phyloP scores from a whole-genome alignment of 1,140 invertebrate genomes.

The Radopholus similis region DNA sequence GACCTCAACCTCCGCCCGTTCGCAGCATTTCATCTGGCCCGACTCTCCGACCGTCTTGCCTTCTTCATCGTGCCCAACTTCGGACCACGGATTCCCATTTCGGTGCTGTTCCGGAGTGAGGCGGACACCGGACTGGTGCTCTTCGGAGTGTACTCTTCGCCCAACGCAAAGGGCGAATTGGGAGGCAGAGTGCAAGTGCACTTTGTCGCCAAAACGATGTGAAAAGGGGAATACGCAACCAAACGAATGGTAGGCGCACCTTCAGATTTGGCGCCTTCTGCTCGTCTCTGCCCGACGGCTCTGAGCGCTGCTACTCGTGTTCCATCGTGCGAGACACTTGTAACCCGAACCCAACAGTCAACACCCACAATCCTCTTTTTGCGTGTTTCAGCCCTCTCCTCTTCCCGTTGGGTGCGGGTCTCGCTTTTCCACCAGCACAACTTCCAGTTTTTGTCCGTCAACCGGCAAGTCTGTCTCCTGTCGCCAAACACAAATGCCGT shows the following conservation, averaged over 20 bases:
- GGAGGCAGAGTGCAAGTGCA: constrained; percentile 19
- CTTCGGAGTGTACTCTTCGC: constrained; percentile 15
- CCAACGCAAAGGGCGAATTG: background rate
- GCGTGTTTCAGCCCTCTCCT: background rate
- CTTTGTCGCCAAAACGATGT: constrained; percentile 9
- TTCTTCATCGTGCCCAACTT: constrained; percentile 18
- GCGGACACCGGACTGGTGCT: constrained; percentile 11
- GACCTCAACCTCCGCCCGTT: background rate
- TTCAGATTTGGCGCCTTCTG: constrained; percentile 2
- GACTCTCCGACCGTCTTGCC: constrained; percentile 9
- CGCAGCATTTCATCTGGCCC: constrained; percentile 5
- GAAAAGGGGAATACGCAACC: no score
- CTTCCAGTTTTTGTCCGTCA: constrained; percentile 13
- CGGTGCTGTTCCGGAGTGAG: constrained; percentile 11
- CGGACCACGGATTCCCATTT: constrained; percentile 7
- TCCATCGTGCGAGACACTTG: background rate
- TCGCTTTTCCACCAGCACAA: constrained; percentile 16
- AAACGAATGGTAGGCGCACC: no score
- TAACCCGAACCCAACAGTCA: background rate
- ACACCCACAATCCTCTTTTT: background rate
- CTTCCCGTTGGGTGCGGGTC: constrained; percentile 2
- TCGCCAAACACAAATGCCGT: constrained; percentile 12
- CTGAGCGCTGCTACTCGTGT: constrained; percentile 14
- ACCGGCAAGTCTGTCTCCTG: constrained; percentile 17
- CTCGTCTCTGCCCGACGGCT: background rate